Base-by-base conservation (phyloP, 2,888 invertebrate species). In the Didymodactylos carnosus region DNA sequence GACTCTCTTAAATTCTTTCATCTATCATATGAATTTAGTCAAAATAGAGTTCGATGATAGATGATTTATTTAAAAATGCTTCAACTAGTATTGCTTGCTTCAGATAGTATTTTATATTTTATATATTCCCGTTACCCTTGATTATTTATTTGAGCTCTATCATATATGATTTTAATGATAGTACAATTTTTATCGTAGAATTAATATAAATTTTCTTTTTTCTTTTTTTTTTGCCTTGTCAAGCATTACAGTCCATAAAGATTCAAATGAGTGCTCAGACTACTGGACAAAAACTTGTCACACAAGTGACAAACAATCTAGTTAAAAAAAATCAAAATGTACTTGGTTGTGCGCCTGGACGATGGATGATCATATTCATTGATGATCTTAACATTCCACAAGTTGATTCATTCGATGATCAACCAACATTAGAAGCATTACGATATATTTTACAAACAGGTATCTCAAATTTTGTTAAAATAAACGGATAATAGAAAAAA, bases 251-350 rank as follows among this genome's bases (percentile, higher is more conserved):
- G 35, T 62, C 62, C 8, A 7, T 71, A 25, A 79, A 78, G 77
- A 79, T 82, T n/a, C 82, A 83, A 78, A 81, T 80, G 77, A 81
- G 81, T 71, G 82, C 83, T n/a, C 83, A 83, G 79, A 83, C 82
- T 0, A 79, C 79, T 0, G 78, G 82, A 5, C 78, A 79, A n/a
- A 77, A 82, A 43, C 78, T 81, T 0, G 80, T 81, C 76, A 79
- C 79, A 7, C 81, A 81, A 75, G 80, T 83, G 41, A 79, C 80
- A 70, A 78, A 79, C 40, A 80, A 80, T 75, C 80, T 83, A 16
- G 80, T 83, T 76, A 82, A 82, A 78, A 82, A 82, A 73, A 80
- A 81, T 29, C 79, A 79, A 69, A 81, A 82, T 74, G 78, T 79
- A 16, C 76, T 82, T 40, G 83, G 82, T 43, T 82, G 82, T 46